These are phyloP conservation scores for Drosophila persimilis DNA, from an alignment of 1,140 invertebrate genomes.

Conservation along the genomic window DNA sequence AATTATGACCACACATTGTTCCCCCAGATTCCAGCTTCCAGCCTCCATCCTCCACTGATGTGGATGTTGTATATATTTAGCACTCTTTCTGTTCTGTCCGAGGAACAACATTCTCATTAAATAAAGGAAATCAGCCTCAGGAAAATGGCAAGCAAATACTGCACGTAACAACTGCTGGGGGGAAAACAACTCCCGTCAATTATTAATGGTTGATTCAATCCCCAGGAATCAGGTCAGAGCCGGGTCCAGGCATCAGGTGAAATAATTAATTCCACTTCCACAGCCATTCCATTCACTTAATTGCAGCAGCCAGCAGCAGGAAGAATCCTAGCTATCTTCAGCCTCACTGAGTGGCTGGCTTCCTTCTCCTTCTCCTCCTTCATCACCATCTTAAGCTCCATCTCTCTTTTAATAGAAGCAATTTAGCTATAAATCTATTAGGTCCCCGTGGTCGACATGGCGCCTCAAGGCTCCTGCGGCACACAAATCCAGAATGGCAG, in stretches of 20 bases:
- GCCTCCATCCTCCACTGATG: slow-evolving; percentile 14
- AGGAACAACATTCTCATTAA: slow-evolving; percentile 1
- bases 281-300: slow-evolving; percentile 16
- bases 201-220: slow-evolving; percentile 1
- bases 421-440: slow-evolving; percentile 73
- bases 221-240: too few species aligned
- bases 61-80: slow-evolving; percentile 20
- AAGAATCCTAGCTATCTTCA: neutral
- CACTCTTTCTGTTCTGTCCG: slow-evolving; percentile 14
- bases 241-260: too few species aligned
- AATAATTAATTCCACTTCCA: too few species aligned
- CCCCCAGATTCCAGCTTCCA: slow-evolving; percentile 29
- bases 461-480: slow-evolving; percentile 21
- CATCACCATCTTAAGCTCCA: slow-evolving; percentile 2
- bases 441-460: slow-evolving; percentile 31
- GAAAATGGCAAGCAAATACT: neutral
- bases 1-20: slow-evolving; percentile 73
- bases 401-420: slow-evolving; percentile 37
- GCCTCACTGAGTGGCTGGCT: neutral
- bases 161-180: neutral
- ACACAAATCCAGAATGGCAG: slow-evolving; percentile 31
- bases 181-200: neutral
- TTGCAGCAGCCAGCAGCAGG: slow-evolving; percentile 24
- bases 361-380: slow-evolving; percentile 18
- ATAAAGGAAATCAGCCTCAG: too few species aligned